A percentile compares a stretch with the other conserved stretches of the same genome.
Conservation (phyloP, 2,888 invertebrate species). For the Pollenia angustigena region DNA sequence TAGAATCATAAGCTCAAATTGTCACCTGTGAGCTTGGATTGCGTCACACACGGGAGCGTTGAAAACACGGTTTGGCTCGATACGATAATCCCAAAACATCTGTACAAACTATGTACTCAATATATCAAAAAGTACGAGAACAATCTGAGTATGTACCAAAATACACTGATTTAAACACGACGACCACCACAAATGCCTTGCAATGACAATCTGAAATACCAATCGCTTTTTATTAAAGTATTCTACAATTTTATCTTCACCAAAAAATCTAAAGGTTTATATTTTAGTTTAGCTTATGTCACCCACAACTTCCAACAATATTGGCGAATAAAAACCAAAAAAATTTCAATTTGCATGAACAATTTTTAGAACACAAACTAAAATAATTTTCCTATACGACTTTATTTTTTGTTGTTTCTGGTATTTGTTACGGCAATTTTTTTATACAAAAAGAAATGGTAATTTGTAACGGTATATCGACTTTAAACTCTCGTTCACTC, state of each 20-base stretch:
- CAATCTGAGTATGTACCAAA: background rate
- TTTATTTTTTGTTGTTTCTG: conserved; percentile 1
- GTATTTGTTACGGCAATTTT: conserved; percentile 26
- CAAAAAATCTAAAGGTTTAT: conserved; percentile 49
- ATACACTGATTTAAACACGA: background rate
- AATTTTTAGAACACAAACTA: conserved; percentile 52
- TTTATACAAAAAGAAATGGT: conserved; percentile 14
- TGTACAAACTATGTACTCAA: background rate
- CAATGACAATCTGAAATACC: conserved; percentile 28
- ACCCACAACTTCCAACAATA: background rate
- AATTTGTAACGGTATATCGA: conserved; percentile 60
- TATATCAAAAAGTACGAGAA: background rate
- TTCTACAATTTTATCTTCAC: conserved; percentile 45
- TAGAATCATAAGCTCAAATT: no score
- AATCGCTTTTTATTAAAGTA: conserved; percentile 31
- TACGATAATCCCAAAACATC: no score
- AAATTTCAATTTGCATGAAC: conserved; percentile 65
- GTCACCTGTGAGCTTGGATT: no score
- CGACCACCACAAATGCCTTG: background rate
- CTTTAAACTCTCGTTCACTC: conserved; percentile 40
- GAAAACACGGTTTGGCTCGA: no score
- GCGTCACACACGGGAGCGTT: no score
- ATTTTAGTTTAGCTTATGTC: conserved; percentile 1
- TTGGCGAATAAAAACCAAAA: background rate
- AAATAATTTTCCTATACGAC: conserved; percentile 29